Evolutionary conservation across 2,797 vertebrate genomes (phyloP).

Genomic region (Bradypodion ventrale): DNA sequence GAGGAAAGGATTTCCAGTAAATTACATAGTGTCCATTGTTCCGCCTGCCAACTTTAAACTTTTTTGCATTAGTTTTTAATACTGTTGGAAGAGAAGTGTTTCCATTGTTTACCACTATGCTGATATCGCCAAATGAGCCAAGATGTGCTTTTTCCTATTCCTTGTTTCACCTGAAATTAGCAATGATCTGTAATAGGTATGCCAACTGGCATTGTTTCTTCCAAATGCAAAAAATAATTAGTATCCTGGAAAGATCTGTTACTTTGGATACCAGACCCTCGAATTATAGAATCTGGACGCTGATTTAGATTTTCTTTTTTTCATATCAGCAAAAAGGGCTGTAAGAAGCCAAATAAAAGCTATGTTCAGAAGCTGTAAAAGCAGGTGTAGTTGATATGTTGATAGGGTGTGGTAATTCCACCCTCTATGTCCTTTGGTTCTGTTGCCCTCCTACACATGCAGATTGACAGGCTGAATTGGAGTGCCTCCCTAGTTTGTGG

Average conservation of each 20-base stretch:
- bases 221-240: constrained; percentile 42
- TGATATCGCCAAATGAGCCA: neutral
- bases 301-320: neutral
- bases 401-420: no score
- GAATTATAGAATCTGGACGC: neutral
- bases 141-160: neutral
- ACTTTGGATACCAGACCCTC: neutral
- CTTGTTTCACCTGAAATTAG: neutral
- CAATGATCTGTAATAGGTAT: constrained; percentile 56
- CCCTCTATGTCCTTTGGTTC: no score
- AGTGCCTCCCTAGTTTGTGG: no score
- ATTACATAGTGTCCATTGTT: neutral
- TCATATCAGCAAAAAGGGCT: no score
- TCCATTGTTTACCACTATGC: constrained; percentile 2
- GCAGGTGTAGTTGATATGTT: no score
- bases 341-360: neutral
- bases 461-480: no score
- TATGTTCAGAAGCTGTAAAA: no score
- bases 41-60: constrained; percentile 6
- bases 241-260: constrained; percentile 45
- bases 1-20: constrained; percentile 9
- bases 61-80: constrained; percentile 4
- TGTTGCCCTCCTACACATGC: no score
- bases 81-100: constrained; percentile 2
- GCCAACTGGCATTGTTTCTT: constrained; percentile 32